Evolutionary conservation across 1,140 invertebrate genomes (phyloP).

Genomic region (Diabrotica virgifera): DNA sequence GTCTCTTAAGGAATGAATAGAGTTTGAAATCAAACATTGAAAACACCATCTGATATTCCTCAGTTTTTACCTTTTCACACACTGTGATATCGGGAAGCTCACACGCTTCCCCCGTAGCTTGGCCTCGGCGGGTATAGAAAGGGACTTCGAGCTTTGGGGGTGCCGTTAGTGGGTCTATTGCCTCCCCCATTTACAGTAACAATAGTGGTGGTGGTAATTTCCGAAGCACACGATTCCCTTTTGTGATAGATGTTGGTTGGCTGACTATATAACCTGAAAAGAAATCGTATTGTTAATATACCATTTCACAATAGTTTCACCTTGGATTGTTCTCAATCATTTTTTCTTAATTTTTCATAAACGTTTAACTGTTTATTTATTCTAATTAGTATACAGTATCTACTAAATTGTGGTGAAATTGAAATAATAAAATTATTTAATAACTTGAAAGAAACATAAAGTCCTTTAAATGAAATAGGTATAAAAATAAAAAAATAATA

Average conservation of each 20-base stretch:
- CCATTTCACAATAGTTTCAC: too few species aligned
- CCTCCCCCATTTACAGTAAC: conserved; percentile 48
- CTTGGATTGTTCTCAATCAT: too few species aligned
- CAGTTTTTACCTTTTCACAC: background rate
- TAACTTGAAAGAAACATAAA: too few species aligned
- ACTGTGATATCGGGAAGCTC: conserved; percentile 8
- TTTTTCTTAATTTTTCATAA: too few species aligned
- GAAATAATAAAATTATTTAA: too few species aligned
- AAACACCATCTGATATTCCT: background rate
- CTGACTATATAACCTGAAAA: conserved; percentile 60
- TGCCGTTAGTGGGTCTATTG: conserved; percentile 25
- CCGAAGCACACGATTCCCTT: conserved; percentile 66
- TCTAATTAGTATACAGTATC: too few species aligned
- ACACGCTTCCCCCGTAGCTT: conserved; percentile 38
- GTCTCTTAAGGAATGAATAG: background rate
- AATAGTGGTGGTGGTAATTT: conserved; percentile 67
- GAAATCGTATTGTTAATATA: background rate
- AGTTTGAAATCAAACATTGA: background rate
- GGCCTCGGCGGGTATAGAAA: conserved; percentile 40
- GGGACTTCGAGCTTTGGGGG: conserved; percentile 32
- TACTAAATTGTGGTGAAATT: too few species aligned
- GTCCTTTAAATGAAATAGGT: too few species aligned
- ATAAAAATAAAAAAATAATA: too few species aligned
- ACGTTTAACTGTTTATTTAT: too few species aligned
- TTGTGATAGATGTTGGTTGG: conserved; percentile 58